phyloP scores from a whole-genome alignment of 2,797 vertebrate species.

The Phalanger gymnotis region DNA sequence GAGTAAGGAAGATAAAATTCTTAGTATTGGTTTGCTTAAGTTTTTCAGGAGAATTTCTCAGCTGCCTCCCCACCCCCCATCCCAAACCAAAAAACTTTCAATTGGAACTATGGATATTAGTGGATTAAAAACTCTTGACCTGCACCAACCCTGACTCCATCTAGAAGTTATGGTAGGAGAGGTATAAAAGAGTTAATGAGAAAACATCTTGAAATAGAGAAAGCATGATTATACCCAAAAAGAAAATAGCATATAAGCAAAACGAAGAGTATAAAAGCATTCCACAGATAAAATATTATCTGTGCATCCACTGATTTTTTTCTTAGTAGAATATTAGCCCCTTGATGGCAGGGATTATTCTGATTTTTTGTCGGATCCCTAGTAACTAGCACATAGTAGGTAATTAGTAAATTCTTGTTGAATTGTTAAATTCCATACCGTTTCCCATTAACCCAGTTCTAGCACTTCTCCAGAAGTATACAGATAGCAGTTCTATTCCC shows the following conservation, averaged over 20 bases:
- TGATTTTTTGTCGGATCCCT: no score
- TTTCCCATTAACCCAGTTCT: background rate
- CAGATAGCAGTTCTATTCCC: background rate
- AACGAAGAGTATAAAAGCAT: background rate
- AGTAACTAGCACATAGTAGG: background rate
- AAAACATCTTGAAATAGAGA: background rate
- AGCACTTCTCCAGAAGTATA: background rate
- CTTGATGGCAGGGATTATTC: background rate
- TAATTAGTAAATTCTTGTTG: background rate
- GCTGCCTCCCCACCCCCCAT: background rate
- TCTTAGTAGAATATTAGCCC: background rate
- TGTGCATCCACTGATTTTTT: background rate
- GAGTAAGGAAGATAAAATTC: no score
- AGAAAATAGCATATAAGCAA: background rate
- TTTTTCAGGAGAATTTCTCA: background rate
- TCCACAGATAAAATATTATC: background rate
- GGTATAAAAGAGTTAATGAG: background rate
- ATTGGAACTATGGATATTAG: background rate
- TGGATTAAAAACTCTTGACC: background rate
- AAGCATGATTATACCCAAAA: background rate
- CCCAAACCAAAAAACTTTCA: background rate
- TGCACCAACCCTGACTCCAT: background rate
- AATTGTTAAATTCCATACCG: background rate
- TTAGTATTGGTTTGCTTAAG: background rate
- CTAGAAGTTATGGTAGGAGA: background rate